Evolutionary conservation across 2,888 invertebrate genomes (phyloP).

Genomic region (Lacanobia wlatinum): DNA sequence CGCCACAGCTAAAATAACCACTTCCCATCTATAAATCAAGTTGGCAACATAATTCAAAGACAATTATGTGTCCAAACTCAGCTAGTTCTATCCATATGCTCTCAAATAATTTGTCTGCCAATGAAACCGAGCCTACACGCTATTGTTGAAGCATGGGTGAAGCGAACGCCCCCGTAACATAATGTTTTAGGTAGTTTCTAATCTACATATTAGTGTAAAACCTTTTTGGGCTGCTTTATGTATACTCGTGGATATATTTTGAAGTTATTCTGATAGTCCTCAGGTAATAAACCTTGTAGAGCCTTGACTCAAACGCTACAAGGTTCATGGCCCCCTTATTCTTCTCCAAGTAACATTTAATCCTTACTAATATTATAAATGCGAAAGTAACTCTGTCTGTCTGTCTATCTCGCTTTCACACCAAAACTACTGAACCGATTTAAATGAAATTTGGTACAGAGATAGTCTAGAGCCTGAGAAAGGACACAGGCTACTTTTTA

Average conservation of each 20-base stretch:
- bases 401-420: too few relatives aligned
- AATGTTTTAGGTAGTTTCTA: conserved; percentile 33
- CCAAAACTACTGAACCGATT: too few relatives aligned
- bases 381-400: too few relatives aligned
- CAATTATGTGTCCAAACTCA: conserved; percentile 42
- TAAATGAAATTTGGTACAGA: too few relatives aligned
- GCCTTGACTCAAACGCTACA: too few relatives aligned
- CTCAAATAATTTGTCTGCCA: conserved; percentile 47
- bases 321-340: too few relatives aligned
- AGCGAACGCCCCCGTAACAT: conserved; percentile 52
- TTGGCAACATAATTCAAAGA: conserved; percentile 37
- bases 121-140: conserved; percentile 59
- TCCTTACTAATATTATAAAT: too few relatives aligned
- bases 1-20: conserved; percentile 18
- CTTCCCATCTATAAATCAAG: conserved; percentile 50
- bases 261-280: neutral
- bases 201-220: conserved; percentile 13
- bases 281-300: neutral
- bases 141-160: conserved; percentile 35
- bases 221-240: conserved; percentile 9
- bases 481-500: too few relatives aligned
- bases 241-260: conserved; percentile 6
- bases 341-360: too few relatives aligned
- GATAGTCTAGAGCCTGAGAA: too few relatives aligned
- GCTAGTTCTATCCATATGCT: conserved; percentile 27